phyloP scores from a whole-genome alignment of 2,888 invertebrate genomes.

The Zootermopsis nevadensis region DNA sequence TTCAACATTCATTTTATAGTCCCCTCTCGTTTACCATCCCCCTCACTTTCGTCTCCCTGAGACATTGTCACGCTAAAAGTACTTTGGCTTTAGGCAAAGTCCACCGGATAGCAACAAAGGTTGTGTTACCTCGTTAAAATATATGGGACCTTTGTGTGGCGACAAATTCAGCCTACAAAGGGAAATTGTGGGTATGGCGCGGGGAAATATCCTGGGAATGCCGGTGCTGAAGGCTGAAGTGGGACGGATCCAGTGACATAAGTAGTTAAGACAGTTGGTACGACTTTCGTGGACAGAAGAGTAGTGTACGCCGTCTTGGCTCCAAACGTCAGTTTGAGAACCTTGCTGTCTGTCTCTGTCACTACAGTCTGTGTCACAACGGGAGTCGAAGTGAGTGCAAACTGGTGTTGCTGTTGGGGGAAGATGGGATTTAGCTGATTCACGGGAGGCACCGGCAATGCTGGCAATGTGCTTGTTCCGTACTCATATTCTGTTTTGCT shows the following conservation, averaged over 20 bases:
- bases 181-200: slow-evolving; percentile 81
- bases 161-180: slow-evolving; percentile 73
- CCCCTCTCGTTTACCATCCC: no score
- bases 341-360: slow-evolving; percentile 82
- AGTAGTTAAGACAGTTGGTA: slow-evolving; percentile 85
- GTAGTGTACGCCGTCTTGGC: slow-evolving; percentile 91
- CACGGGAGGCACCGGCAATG: slow-evolving; percentile 65
- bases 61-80: not conserved
- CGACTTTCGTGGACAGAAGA: slow-evolving; percentile 82
- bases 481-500: slow-evolving; percentile 84
- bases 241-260: slow-evolving; percentile 84
- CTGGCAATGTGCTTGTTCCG: slow-evolving; percentile 76
- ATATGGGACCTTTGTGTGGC: no score
- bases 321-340: slow-evolving; percentile 89
- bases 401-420: slow-evolving; percentile 68
- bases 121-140: no score
- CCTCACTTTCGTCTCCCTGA: not conserved
- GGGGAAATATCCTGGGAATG: slow-evolving; percentile 83
- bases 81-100: not conserved
- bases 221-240: slow-evolving; percentile 70
- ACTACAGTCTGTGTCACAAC: slow-evolving; percentile 83
- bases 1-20: no score
- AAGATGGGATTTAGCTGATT: slow-evolving; percentile 60
- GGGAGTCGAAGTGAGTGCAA: slow-evolving; percentile 82
- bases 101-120: no score